Conservation (phyloP, 2,888 invertebrate genomes). For the Drosophila planitibia region DNA sequence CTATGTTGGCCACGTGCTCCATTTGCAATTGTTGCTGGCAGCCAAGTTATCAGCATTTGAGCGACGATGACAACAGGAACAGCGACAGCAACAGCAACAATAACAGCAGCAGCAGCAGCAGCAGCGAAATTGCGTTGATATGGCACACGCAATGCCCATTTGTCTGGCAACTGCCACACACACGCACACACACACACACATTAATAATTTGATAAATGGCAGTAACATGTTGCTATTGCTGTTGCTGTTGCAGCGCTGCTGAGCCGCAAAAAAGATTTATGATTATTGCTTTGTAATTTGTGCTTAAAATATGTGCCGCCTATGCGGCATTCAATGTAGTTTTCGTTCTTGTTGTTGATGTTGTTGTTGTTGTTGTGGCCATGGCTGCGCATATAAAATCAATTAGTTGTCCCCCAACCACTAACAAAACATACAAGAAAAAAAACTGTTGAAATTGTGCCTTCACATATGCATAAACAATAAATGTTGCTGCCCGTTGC, state of each 20-base stretch:
- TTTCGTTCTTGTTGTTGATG: constrained; percentile 30
- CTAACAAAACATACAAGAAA: not conserved
- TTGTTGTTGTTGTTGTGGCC: constrained; percentile 33
- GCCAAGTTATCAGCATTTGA: constrained; percentile 62
- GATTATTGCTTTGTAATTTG: constrained; percentile 80
- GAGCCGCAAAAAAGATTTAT: constrained; percentile 80
- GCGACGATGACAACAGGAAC: constrained; percentile 64
- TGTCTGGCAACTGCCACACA: constrained; percentile 71
- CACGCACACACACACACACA: constrained; percentile 39
- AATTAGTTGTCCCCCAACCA: constrained; percentile 57
- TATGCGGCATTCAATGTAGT: constrained; percentile 43
- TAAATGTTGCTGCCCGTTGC: constrained; percentile 61
- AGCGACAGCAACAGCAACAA: constrained; percentile 33
- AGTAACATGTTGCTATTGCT: constrained; percentile 68
- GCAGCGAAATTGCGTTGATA: constrained; percentile 47
- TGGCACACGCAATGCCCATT: constrained; percentile 77
- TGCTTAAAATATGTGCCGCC: constrained; percentile 79
- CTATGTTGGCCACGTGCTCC: constrained; percentile 66
- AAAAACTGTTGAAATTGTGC: constrained; percentile 39
- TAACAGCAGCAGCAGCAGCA: constrained; percentile 34
- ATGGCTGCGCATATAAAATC: constrained; percentile 69
- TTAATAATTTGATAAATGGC: constrained; percentile 73
- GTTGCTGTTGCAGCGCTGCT: constrained; percentile 37
- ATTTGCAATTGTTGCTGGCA: constrained; percentile 61
- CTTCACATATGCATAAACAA: constrained; percentile 58